Conservation (phyloP, 2,888 invertebrate genomes). For the Cheiracanthium punctorium region DNA sequence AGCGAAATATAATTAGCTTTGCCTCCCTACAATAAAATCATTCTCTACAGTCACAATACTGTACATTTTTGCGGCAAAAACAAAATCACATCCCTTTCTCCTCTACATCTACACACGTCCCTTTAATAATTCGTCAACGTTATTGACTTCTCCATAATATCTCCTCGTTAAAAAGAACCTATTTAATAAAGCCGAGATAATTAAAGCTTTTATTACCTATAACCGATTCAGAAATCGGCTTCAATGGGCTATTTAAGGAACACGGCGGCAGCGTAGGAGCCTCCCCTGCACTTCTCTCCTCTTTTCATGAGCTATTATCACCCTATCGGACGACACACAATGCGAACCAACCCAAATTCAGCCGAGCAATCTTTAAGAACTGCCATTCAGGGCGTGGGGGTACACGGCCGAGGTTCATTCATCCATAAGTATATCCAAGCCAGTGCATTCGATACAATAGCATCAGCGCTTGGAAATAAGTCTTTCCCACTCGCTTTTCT, state of each 20-base stretch:
- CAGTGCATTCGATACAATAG: conserved; percentile 53
- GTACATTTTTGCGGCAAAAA: not conserved
- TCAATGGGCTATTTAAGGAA: conserved; percentile 65
- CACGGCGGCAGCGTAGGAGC: conserved; percentile 20
- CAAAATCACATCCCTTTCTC: not conserved
- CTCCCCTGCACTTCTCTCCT: not conserved
- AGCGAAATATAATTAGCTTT: not conserved
- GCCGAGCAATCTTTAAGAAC: conserved; percentile 48
- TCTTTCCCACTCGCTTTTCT: not conserved
- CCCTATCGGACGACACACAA: conserved; percentile 50
- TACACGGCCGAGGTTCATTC: conserved; percentile 28
- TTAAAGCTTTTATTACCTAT: conserved; percentile 68
- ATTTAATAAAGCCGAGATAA: conserved; percentile 65
- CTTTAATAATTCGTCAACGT: not conserved
- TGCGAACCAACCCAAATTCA: conserved; percentile 23
- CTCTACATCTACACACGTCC: not conserved
- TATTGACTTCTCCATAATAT: conserved; percentile 1
- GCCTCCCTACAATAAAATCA: not conserved
- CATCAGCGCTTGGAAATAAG: conserved; percentile 12
- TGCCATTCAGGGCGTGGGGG: conserved; percentile 45
- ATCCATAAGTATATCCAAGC: conserved; percentile 46
- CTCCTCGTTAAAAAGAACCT: conserved; percentile 60
- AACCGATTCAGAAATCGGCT: conserved; percentile 51
- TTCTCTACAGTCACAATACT: not conserved
- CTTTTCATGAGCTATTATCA: conserved; percentile 49